Evolutionary conservation across 2,888 invertebrate species (phyloP).

Genomic region (Cantharis lateralis): DNA sequence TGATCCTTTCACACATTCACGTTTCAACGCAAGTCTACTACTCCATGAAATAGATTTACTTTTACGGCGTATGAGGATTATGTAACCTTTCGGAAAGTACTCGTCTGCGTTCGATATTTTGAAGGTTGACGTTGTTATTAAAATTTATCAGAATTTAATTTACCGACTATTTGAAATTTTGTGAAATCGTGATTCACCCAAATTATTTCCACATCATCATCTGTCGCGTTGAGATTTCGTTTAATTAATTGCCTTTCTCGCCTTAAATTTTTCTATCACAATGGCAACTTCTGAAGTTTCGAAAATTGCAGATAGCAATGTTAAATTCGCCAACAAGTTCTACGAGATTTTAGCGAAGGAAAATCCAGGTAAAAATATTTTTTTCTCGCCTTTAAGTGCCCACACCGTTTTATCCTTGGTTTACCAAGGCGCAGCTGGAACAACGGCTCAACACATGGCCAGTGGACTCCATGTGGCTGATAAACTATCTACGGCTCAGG

Average conservation of each 20-base stretch:
- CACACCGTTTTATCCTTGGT: constrained; percentile 53
- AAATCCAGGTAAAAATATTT: constrained; percentile 43
- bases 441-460: constrained; percentile 46
- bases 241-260: constrained; percentile 25
- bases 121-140: constrained; percentile 1
- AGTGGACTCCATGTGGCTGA: constrained; percentile 36
- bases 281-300: constrained; percentile 16
- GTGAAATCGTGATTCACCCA: background rate
- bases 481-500: constrained; percentile 37
- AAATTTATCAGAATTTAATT: background rate
- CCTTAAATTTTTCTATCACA: constrained; percentile 8
- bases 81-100: background rate
- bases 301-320: constrained; percentile 44
- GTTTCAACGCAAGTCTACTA: background rate
- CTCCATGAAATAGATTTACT: background rate
- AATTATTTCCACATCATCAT: background rate
- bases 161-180: background rate
- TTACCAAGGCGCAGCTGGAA: constrained; percentile 50
- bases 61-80: background rate
- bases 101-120: background rate
- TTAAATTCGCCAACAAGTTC: constrained; percentile 45
- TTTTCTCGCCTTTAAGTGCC: constrained; percentile 54
- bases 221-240: background rate
- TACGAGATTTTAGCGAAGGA: constrained; percentile 43
- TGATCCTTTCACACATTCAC: too few relatives aligned